These are phyloP conservation scores for Erebia epiphron DNA, from an alignment of 2,888 invertebrate genomes.

Conservation along the genomic window DNA sequence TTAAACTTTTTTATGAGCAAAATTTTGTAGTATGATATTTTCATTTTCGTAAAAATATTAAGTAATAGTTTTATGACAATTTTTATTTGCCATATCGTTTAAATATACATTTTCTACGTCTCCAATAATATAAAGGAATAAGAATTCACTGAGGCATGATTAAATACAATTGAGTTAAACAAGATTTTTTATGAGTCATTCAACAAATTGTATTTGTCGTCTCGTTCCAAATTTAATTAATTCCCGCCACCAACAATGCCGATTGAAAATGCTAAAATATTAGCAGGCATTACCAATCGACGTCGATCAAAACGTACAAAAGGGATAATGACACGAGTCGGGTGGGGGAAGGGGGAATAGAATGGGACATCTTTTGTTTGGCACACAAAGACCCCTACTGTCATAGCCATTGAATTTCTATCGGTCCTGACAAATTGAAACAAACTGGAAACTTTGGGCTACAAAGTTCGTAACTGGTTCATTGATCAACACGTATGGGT, in stretches of 20 bases:
- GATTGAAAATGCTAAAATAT: constrained; percentile 33
- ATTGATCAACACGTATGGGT: background rate
- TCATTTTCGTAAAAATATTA: too few species aligned
- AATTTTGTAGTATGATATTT: too few species aligned
- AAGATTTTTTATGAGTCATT: background rate
- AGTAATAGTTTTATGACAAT: too few species aligned
- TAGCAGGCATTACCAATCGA: constrained; percentile 32
- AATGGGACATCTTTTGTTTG: constrained; percentile 65
- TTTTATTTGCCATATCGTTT: too few species aligned
- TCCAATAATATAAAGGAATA: too few species aligned
- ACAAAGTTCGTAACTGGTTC: constrained; percentile 58
- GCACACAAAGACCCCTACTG: constrained; percentile 55
- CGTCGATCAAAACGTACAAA: constrained; percentile 38
- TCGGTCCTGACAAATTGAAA: constrained; percentile 74
- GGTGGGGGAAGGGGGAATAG: constrained; percentile 41
- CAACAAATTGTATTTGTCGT: constrained; percentile 11
- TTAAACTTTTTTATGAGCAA: too few species aligned
- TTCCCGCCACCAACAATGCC: constrained; percentile 16
- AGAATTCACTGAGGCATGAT: background rate
- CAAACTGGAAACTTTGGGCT: constrained; percentile 71
- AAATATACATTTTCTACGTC: too few species aligned
- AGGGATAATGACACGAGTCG: constrained; percentile 47
- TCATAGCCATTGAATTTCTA: constrained; percentile 67
- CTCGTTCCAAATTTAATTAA: constrained; percentile 21
- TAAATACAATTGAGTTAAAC: background rate